Percentiles rank a stretch among this genome's conserved stretches.
Conservation (phyloP, 1,140 invertebrate genomes). For the Aphis gossypii region DNA sequence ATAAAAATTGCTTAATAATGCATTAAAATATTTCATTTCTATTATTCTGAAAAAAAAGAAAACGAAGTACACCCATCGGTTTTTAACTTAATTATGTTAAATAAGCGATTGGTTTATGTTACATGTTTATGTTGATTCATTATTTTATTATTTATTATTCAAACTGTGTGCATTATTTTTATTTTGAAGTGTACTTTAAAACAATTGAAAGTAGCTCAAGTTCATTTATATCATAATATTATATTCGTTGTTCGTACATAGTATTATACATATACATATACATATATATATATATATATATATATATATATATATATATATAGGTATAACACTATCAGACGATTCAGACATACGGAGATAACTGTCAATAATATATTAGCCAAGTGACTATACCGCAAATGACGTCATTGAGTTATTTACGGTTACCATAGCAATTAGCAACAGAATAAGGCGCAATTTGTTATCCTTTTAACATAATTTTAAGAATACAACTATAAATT, state of each 20-base stretch:
- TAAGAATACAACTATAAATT: neutral
- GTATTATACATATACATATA: neutral
- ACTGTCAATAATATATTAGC: neutral
- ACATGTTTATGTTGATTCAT: neutral
- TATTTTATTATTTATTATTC: neutral
- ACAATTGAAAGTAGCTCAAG: constrained; percentile 1
- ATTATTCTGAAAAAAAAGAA: neutral
- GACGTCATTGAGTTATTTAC: constrained; percentile 29
- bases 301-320: neutral
- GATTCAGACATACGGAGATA: neutral
- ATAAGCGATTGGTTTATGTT: constrained; percentile 7
- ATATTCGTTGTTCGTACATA: neutral
- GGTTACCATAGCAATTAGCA: neutral
- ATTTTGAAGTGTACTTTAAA: neutral
- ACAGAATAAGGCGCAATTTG: neutral
- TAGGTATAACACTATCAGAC: neutral
- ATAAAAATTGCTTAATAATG: neutral
- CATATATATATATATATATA: neutral
- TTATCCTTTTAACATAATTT: neutral
- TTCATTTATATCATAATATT: neutral
- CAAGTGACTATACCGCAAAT: neutral
- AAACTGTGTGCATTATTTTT: neutral
- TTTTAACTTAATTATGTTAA: neutral
- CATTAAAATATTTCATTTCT: neutral
- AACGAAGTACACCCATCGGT: neutral